phyloP scores from a whole-genome alignment of 92 coral and sea anemone species.

The Siderastrea siderea region DNA sequence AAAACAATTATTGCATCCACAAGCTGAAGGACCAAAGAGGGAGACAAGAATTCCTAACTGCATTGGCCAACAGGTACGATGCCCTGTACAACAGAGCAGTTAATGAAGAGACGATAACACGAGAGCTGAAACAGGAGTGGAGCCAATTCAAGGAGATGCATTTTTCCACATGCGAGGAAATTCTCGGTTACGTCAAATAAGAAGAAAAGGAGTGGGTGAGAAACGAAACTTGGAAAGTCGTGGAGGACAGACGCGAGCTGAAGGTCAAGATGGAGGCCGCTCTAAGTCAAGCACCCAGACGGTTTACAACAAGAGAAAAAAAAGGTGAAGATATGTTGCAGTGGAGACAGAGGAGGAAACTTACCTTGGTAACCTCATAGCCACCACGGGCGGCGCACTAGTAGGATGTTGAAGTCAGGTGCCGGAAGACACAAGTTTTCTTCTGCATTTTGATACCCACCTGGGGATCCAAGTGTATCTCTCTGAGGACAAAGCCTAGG shows the following conservation, averaged over 20 bases:
- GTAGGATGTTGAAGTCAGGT: conserved; percentile 19
- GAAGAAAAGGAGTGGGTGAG: conserved; percentile 10
- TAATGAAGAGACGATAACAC: conserved; percentile 2
- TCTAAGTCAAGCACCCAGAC: too few species aligned
- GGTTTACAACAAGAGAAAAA: neutral
- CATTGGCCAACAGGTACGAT: neutral
- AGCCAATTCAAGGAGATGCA: neutral
- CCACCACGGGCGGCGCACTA: neutral
- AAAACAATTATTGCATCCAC: neutral
- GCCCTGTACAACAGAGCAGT: neutral
- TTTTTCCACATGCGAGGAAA: neutral
- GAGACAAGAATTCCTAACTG: too few species aligned
- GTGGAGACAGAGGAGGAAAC: too few species aligned
- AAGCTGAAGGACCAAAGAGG: too few species aligned
- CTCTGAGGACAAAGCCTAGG: conserved; percentile 7
- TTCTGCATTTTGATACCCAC: conserved; percentile 4
- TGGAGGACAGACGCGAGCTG: conserved; percentile 20
- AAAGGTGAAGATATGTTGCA: neutral
- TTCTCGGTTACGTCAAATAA: conserved; percentile 11
- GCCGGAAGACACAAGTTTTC: conserved; percentile 3
- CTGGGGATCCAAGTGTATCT: neutral
- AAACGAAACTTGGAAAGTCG: conserved; percentile 14
- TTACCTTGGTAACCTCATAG: too few species aligned
- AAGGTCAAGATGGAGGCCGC: conserved; percentile 21
- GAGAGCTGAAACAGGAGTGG: neutral